Base-by-base conservation (phyloP, 2,797 vertebrate species). In the Odontamblyopus lacepedii region DNA sequence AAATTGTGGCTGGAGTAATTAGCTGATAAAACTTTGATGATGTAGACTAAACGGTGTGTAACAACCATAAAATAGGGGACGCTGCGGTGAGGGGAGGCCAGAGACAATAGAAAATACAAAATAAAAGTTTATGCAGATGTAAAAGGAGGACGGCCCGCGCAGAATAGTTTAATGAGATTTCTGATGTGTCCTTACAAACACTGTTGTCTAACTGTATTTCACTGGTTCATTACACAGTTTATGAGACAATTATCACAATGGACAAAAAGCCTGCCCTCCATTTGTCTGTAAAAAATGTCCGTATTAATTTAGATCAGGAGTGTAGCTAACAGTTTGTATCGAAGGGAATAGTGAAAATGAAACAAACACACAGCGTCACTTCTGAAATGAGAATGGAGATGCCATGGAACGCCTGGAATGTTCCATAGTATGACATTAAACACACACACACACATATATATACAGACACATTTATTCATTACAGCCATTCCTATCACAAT, bases 1-100 rank as follows among this genome's bases (percentile, higher is more conserved):
- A 72, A 83, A 83, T 83, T 76, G 62, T 73, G 74, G 68, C 70
- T 84, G 79, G 74, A 83, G 83, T 85, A 86, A 89, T 90, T 86
- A 85, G 81, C 57, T 84, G 76, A 85, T 78, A 75, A 85, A 86
- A 87, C 76, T 78, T 30, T 23, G 78, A 83, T 87, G 63, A 29
- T 77, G 79, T 78, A 68, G 72, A 66, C 71, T 63, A 71, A 69
- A 76, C 65, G 71, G 76, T 64, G 78, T 38, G 82, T 66, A 83
- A 69, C 70, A 73, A 61, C 77, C 81, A 73, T 83, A 81, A 86
- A 83, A 82, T 78, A 67, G 83, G 86, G 76, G 76, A 41, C 50
- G 77, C 77, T 79, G 66, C 26, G 56, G 38, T 70, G 69, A 73
- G 81, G 55, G 18, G 74, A 75, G 78, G 23, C 23, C 16, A 59